Evolutionary conservation across 2,113 vertebrate species (phyloP).

Genomic region (Condylura cristata): DNA sequence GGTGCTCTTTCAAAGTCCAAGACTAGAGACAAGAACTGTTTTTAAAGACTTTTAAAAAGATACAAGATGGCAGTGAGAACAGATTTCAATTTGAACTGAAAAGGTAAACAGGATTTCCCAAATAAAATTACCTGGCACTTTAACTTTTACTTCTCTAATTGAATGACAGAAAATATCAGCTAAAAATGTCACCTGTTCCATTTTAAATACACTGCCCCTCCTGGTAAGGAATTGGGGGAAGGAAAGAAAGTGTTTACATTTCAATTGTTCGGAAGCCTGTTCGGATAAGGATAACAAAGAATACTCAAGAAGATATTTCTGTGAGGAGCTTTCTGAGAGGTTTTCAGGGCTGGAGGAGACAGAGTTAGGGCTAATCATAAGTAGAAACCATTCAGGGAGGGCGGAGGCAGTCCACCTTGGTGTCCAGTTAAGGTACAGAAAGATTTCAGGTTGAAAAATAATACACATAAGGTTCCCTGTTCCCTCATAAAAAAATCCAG

Average conservation of each 20-base stretch:
- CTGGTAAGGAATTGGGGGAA: slow-evolving; percentile 53
- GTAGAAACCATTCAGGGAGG: not conserved
- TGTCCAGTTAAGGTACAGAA: slow-evolving; percentile 36
- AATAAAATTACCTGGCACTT: slow-evolving; percentile 69
- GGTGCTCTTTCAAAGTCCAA: slow-evolving; percentile 55
- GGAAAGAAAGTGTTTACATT: slow-evolving; percentile 79
- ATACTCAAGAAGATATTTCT: slow-evolving; percentile 77
- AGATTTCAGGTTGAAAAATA: slow-evolving; percentile 67
- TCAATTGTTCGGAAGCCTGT: slow-evolving; percentile 70
- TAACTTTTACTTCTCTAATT: slow-evolving; percentile 79
- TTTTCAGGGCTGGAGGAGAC: not conserved
- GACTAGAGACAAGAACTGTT: slow-evolving; percentile 28
- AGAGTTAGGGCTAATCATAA: slow-evolving; percentile 42
- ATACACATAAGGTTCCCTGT: slow-evolving; percentile 53
- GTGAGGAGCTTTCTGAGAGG: slow-evolving; percentile 65
- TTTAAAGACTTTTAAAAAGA: not conserved
- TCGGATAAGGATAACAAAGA: slow-evolving; percentile 79
- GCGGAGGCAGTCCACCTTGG: slow-evolving; percentile 33
- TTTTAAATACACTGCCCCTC: slow-evolving; percentile 57
- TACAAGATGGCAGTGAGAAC: not conserved
- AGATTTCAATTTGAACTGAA: slow-evolving; percentile 25
- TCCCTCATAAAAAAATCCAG: slow-evolving; percentile 52
- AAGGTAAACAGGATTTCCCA: slow-evolving; percentile 51
- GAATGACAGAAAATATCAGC: slow-evolving; percentile 62
- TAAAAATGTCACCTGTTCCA: slow-evolving; percentile 71